Evolutionary conservation across 2,888 invertebrate genomes (phyloP).

Genomic region (Argyra leucocephala): DNA sequence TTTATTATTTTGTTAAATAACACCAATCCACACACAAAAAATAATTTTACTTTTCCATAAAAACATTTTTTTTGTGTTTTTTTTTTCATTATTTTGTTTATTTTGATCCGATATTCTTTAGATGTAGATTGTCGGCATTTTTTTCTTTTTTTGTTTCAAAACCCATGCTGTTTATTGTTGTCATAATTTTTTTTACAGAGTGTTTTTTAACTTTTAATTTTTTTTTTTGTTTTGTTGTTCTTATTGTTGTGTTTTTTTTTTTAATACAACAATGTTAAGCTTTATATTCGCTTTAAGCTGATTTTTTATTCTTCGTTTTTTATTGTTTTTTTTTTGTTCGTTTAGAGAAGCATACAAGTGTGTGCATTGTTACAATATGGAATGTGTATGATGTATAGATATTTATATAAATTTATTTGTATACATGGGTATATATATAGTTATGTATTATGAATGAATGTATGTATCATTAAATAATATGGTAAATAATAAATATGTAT

Average conservation of each 20-base stretch:
- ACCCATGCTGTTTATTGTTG: background rate
- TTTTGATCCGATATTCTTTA: background rate
- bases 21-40: background rate
- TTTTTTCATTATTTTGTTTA: background rate
- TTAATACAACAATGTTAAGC: background rate
- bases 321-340: background rate
- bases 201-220: too few relatives aligned
- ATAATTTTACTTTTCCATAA: background rate
- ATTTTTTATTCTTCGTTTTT: background rate
- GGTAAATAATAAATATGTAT: too few relatives aligned
- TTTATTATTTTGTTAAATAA: background rate
- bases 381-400: background rate
- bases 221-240: background rate
- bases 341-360: background rate
- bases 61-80: background rate
- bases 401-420: too few relatives aligned
- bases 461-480: too few relatives aligned
- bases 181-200: background rate
- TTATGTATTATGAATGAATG: too few relatives aligned
- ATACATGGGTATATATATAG: too few relatives aligned
- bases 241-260: background rate
- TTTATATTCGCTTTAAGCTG: background rate
- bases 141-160: too few relatives aligned
- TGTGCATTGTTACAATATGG: background rate
- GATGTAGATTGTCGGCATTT: background rate